These are phyloP conservation scores for Spheniscus humboldti DNA, from an alignment of 2,797 vertebrate species.

Conservation along the genomic window DNA sequence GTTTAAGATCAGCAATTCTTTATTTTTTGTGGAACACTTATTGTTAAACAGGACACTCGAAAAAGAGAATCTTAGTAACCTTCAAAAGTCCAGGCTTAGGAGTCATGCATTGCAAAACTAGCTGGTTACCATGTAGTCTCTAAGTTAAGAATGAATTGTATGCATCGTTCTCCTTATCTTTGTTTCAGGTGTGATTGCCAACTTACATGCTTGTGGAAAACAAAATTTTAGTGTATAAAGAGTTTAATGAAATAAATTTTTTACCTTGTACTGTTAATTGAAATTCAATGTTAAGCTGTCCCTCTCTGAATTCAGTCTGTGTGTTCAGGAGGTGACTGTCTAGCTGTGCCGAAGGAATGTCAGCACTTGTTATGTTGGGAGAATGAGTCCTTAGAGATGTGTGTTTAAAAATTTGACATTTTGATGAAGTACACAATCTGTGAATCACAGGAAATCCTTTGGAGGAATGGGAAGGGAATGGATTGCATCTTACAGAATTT, in stretches of 20 bases:
- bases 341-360: neutral
- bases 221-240: neutral
- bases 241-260: neutral
- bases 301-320: neutral
- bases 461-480: neutral
- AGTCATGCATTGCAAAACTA: neutral
- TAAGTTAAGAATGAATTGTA: neutral
- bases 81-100: neutral
- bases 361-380: neutral
- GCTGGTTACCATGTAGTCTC: neutral
- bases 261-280: neutral
- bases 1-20: neutral
- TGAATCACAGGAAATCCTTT: neutral
- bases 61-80: neutral
- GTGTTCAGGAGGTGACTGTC: neutral
- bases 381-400: neutral
- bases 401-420: neutral
- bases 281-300: neutral
- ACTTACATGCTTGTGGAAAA: neutral
- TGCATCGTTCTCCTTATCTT: neutral
- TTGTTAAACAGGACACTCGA: neutral
- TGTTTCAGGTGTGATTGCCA: neutral
- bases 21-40: neutral
- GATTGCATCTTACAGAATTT: neutral
- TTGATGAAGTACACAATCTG: neutral